Conservation (phyloP, 2,113 vertebrate species). For the Struthio camelus region DNA sequence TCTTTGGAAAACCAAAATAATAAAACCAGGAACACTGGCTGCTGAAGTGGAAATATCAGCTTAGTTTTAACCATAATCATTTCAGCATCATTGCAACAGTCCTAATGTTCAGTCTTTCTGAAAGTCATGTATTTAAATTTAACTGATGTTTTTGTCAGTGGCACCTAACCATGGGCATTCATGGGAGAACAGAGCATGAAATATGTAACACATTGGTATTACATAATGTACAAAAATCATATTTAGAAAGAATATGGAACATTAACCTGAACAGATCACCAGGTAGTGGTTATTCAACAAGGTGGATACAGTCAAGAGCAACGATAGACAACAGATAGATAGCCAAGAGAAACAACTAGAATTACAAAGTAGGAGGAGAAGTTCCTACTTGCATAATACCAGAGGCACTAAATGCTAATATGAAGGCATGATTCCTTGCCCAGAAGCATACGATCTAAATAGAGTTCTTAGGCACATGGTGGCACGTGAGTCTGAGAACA, state of each 20-base stretch:
- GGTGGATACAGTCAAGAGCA: not conserved
- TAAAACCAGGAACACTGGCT: constrained; percentile 15
- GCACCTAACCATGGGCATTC: not conserved
- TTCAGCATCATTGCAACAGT: not conserved
- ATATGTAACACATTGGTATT: not conserved
- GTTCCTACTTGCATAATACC: not conserved
- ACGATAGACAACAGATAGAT: not conserved
- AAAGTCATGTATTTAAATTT: not conserved
- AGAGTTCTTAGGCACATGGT: not conserved
- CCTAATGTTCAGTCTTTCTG: not conserved
- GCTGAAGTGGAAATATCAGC: constrained; percentile 12
- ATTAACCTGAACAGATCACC: not conserved
- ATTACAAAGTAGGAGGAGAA: not conserved
- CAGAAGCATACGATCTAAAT: not conserved
- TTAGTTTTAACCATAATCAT: constrained; percentile 23
- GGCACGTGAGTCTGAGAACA: not conserved
- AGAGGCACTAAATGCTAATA: not conserved
- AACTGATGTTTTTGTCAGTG: not conserved
- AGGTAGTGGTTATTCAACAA: not conserved
- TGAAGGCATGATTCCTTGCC: not conserved
- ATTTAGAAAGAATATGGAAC: not conserved
- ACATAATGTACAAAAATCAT: not conserved
- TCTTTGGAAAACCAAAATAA: constrained; percentile 25
- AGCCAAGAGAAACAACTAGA: not conserved
- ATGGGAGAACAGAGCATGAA: not conserved